These are phyloP conservation scores for Anabas testudineus DNA, from an alignment of 2,797 vertebrate genomes.

Conservation along the genomic window DNA sequence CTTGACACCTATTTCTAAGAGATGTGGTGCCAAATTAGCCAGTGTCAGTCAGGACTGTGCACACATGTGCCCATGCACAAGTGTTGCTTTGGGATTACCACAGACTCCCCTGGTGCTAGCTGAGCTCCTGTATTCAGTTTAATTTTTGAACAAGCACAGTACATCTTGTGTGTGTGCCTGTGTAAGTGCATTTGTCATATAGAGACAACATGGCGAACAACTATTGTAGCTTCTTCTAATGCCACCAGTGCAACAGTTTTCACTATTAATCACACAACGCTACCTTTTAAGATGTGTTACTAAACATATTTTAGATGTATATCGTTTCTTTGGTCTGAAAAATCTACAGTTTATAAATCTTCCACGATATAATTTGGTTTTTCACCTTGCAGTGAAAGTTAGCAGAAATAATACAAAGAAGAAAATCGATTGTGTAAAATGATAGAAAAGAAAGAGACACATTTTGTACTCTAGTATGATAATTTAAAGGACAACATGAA, in stretches of 20 bases:
- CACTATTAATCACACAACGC: background rate
- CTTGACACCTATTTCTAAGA: constrained; percentile 39
- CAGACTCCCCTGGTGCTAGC: constrained; percentile 23
- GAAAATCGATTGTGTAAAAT: no score
- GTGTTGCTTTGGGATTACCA: constrained; percentile 26
- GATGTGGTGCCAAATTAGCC: constrained; percentile 38
- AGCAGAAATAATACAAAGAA: no score
- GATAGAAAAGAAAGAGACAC: no score
- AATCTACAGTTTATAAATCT: background rate
- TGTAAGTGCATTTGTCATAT: constrained; percentile 24
- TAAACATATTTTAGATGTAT: background rate
- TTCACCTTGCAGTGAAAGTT: no score
- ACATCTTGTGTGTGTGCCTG: no score
- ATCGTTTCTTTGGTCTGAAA: background rate
- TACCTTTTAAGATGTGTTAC: background rate
- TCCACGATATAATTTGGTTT: no score
- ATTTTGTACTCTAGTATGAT: no score
- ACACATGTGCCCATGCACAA: background rate
- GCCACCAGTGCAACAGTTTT: background rate
- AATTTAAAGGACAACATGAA: no score
- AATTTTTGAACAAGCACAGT: constrained; percentile 45
- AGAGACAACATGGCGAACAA: constrained; percentile 17
- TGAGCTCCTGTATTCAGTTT: constrained; percentile 30
- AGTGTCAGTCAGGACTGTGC: constrained; percentile 19
- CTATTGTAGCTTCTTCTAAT: background rate